Evolutionary conservation across 2,113 vertebrate species (phyloP).

Genomic region (Rhodinocichla rosea): DNA sequence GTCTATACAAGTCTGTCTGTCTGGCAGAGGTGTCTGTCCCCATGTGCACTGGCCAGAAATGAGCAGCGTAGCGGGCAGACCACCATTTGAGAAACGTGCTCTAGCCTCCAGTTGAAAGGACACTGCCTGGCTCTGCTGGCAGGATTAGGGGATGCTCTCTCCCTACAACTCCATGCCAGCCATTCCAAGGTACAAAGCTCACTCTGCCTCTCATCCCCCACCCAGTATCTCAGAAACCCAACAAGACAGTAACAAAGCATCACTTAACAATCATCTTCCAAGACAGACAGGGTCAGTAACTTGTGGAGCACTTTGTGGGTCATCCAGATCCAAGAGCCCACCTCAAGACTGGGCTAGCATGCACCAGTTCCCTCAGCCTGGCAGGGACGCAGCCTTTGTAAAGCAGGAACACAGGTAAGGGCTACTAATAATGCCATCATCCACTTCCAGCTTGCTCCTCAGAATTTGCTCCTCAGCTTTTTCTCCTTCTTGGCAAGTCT

Average conservation of each 20-base stretch:
- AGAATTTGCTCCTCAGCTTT: background rate
- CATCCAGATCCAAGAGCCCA: background rate
- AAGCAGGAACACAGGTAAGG: background rate
- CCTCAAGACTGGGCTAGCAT: background rate
- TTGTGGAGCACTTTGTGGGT: background rate
- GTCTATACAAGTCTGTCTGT: accelerated
- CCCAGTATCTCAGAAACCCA: accelerated
- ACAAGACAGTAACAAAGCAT: background rate
- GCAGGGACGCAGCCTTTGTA: background rate
- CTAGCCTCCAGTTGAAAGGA: too few species aligned
- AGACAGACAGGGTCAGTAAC: background rate
- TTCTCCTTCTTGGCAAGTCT: background rate
- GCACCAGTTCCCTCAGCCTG: background rate
- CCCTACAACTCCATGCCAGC: background rate
- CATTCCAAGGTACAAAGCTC: background rate
- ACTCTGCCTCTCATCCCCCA: background rate
- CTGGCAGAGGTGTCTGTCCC: background rate
- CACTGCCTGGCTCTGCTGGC: too few species aligned
- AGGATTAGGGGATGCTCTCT: background rate
- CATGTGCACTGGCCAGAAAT: background rate
- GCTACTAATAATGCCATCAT: background rate
- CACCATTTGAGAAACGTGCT: too few species aligned
- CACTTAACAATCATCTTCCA: background rate
- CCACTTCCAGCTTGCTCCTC: background rate
- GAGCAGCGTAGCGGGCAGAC: accelerated